Evolutionary conservation across 2,888 invertebrate genomes (phyloP), one percentile per base, ranked within the genome.

Genomic region (Sarcophaga caerulescens): DNA sequence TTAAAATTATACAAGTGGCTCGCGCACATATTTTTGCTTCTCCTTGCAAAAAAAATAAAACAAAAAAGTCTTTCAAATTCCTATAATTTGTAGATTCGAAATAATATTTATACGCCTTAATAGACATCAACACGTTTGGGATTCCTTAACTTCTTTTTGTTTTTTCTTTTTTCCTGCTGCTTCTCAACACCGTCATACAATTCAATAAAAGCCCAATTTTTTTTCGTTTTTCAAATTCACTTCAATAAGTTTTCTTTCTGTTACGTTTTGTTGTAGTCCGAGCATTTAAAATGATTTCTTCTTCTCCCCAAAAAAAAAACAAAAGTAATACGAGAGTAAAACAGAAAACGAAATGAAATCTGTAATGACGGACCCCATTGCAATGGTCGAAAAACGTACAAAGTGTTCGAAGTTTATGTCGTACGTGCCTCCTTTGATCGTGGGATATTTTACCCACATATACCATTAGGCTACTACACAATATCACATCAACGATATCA

Each of bases 51-150:
- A 17, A 52, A 12, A 52, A 52, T 2, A 1, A 47, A 47, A 47
- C 12, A 14, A 47, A 47, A 47, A 52, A 52, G 17, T 0, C 45
- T 14, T 71, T 70, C 71, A n/a, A 84, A 81, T 84, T 81, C 82
- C 82, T 82, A 85, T 85, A 88, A 89, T 88, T 89, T 89, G 89
- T 88, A 81, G 70, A 75, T 75, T 78, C 60, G 81, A 87, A 88
- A 88, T 88, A 88, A 90, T 90, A 90, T 90, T 90, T 90, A 90
- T 90, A 90, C 90, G 89, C 89, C 90, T 89, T 90, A 90, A 90
- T 90, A 90, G 90, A 90, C 89, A 89, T 90, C 90, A 90, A 90
- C 90, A 90, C 90, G 89, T 90, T 89, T 88, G 84, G 62, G 66
- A 65, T 71, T 60, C 35, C 47, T 52, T 70, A 65, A 60, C 63